These are phyloP conservation scores for Diceros bicornis DNA, from an alignment of 2,797 vertebrate species.

Conservation along the genomic window DNA sequence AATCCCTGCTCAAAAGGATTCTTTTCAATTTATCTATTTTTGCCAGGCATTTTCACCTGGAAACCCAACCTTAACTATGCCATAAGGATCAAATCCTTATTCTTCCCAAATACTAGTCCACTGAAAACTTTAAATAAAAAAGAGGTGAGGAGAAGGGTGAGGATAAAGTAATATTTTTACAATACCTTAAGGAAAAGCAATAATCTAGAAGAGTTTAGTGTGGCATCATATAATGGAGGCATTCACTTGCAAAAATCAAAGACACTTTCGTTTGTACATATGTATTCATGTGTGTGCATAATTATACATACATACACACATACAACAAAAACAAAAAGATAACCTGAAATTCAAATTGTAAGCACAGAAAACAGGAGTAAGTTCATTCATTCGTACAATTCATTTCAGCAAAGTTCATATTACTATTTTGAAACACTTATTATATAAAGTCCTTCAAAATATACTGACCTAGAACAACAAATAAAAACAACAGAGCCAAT, in stretches of 20 bases:
- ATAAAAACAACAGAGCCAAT: background rate
- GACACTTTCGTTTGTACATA: background rate
- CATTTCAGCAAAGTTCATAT: background rate
- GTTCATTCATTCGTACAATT: background rate
- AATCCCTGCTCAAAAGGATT: conserved; percentile 27
- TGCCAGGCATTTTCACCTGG: background rate
- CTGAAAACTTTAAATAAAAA: background rate
- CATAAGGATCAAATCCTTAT: background rate
- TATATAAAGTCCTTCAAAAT: conserved; percentile 26
- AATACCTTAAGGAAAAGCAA: background rate
- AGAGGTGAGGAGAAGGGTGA: rapidly evolving
- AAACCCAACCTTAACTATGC: background rate
- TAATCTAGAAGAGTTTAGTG: background rate
- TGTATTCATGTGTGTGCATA: background rate
- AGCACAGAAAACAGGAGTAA: background rate
- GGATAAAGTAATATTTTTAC: background rate
- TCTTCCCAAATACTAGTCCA: background rate
- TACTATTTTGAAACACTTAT: background rate
- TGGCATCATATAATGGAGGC: background rate
- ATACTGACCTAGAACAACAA: background rate
- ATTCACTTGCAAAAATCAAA: conserved; percentile 32
- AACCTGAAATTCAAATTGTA: background rate
- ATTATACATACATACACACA: background rate
- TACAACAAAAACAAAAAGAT: background rate
- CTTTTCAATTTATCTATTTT: background rate